A percentile compares a stretch with the other conserved stretches of the same genome.
Evolutionary conservation across 2,113 vertebrate genomes (phyloP).

Genomic region (Pollachius pollachius): DNA sequence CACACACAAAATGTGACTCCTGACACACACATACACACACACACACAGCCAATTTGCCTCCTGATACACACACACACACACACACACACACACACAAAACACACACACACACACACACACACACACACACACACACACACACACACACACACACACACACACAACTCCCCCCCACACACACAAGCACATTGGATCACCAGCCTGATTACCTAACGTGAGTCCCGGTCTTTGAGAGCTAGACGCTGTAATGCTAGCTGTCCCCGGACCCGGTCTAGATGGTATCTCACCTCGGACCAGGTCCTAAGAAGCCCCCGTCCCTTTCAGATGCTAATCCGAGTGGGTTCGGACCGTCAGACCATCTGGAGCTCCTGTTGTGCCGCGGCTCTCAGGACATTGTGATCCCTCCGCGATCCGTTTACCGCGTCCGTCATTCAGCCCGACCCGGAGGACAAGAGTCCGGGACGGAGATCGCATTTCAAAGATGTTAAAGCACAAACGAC

Average conservation of each 20-base stretch:
- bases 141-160: too few species aligned
- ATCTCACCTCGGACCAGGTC: constrained; percentile 36
- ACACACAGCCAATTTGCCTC: too few species aligned
- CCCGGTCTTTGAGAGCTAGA: constrained; percentile 32
- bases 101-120: too few species aligned
- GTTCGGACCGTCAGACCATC: constrained; percentile 23
- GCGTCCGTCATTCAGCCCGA: constrained; percentile 21
- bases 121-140: too few species aligned
- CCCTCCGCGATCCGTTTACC: constrained; percentile 46
- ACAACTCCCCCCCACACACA: too few species aligned
- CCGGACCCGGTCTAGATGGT: constrained; percentile 47
- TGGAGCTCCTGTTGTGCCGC: constrained; percentile 21
- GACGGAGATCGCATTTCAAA: too few species aligned
- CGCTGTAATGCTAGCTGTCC: constrained; percentile 61
- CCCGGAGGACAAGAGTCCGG: neutral
- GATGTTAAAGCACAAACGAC: neutral
- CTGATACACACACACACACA: too few species aligned
- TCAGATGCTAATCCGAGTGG: constrained; percentile 58
- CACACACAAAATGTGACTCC: too few species aligned
- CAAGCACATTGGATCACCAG: neutral
- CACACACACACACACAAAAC: too few species aligned
- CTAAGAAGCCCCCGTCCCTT: constrained; percentile 33
- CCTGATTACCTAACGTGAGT: too few species aligned
- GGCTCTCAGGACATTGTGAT: constrained; percentile 43
- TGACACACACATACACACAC: too few species aligned